Base-by-base conservation (phyloP, 2,888 invertebrate species). In the Seira musarum region DNA sequence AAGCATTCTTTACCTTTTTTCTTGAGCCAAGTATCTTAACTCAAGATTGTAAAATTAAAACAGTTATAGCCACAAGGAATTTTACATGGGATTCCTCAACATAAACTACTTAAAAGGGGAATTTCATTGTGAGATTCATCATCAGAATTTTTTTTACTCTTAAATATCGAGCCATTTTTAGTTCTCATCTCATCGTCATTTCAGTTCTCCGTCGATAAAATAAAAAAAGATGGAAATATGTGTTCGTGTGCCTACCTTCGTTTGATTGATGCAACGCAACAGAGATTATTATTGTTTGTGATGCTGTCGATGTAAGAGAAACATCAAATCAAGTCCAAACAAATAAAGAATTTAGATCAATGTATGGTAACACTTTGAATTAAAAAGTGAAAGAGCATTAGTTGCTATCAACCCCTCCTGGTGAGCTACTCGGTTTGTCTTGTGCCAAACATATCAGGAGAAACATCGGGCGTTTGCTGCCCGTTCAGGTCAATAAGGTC, bases 361-460 rank as follows among this genome's bases (percentile, higher is more conserved):
- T 49, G 13, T 49, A 49, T n/a, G n/a, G n/a, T n/a, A n/a, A n/a
- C 49, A 13, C 49, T 13, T 49, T 8, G 6, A 49, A 13, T 2
- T 3, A 2, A 69, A 79, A 79, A 79, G 78, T 79, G 78, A 79
- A 72, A 72, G 78, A 79, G 46, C 73, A 22, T 65, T 61, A 49
- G 13, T 69, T 65, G 25, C 2, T 17, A 25, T 35, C 22, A 30
- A 8, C 17, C 25, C 24, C 65, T 24, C 82, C 82, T 75, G 83
- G 83, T 74, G 83, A 64, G 83, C 78, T 71, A 71, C 81, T 83
- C 78, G 75, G 80, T 77, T 83, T 77, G 83, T 83, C 83, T 80
- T 83, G 83, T 83, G 83, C 83, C 83, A 83, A 81, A 67, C 81
- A 75, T 75, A 80, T 81, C 80, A 67, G 83, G 69, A 61, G 46